Evolutionary conservation across 1,140 invertebrate genomes (phyloP), one percentile per base, ranked within the genome.

Genomic region (Caenorhabditis brenneri): DNA sequence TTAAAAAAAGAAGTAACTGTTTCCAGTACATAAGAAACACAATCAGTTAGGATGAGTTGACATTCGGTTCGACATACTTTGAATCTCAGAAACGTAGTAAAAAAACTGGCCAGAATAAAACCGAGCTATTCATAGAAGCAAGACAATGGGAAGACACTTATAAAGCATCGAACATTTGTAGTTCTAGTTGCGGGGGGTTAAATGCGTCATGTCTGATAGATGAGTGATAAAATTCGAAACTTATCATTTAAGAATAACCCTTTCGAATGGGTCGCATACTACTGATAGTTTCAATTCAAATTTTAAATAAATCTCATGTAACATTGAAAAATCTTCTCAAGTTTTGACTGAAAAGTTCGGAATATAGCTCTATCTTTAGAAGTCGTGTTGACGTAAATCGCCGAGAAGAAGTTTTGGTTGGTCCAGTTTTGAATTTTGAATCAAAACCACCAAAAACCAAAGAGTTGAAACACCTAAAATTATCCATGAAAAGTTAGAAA

Each of bases 121-220:
- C 27, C 5, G 9, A 6, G 7, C 29, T 19, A 65, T 33, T 33
- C 29, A 65, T 33, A 16, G 3, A 65, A 36, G 19, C 3, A 29
- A 65, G 29, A 55, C 10, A 27, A 55, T 24, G 9, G 27, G 36
- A 65, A 24, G 19, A 7, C 19, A 7, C 58, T 65, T 65, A 65
- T 65, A 65, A 65, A 65, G 31, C 29, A 65, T 55, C 58, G 58
- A n/a, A 65, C 58, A 65, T 65, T 65, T 65, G 58, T 65, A 65
- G 29, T 65, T 65, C 7, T 36, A 22, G 2, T 27, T 65, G 58
- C 58, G 58, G 29, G 31, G 58, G 58, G n/a, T 46, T 6, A 65
- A 65, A 36, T 65, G 58, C 58, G 58, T 65, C 58, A 65, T 15
- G 19, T 27, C 33, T 33, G 15, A 12, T 3, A 15, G 24, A 27